Evolutionary conservation across 2,888 invertebrate genomes (phyloP), one percentile per base, ranked within the genome.

Genomic region (Melangyna quadrimaculata): DNA sequence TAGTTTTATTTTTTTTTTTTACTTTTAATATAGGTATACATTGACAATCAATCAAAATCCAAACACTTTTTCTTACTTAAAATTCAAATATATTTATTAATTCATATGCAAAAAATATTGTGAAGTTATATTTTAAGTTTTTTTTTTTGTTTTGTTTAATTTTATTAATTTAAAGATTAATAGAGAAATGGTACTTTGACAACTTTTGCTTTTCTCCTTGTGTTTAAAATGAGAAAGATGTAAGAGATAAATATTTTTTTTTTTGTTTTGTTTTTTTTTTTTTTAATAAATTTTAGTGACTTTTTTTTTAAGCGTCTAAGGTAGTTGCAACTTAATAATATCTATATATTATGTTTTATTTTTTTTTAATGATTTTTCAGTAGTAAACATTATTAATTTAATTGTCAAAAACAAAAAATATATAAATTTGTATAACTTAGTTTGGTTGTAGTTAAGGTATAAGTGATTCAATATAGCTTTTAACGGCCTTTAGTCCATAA

Each of bases 61-160:
- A 65, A 81, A 32, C 53, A 63, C 32, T 19, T 29, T 70, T 48
- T 71, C n/a, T n/a, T 19, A 65, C 17, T 22, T 4, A 65, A 65
- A 45, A 65, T 65, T 65, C 17, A 65, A 65, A 45, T 45, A 55
- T 65, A 57, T 75, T 57, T 71, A 71, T 69, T 71, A 57, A n/a
- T n/a, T n/a, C n/a, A n/a, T 81, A 81, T 81, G 75, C 63, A 78
- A 78, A 73, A 78, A 73, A 83, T 55, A 75, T 71, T 65, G 70
- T 79, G 73, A 71, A 80, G 63, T 53, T 69, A 70, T 69, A 74
- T 77, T 19, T 37, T 12, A 61, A 29, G 57, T 53, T 71, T 48
- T 71, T 43, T n/a, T 57, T 65, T 35, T 37, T 40, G 24, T 81
- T 77, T 63, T 12, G 14, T 74, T 73, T 9, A 37, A 61, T 35